phyloP scores from a whole-genome alignment of 2,113 vertebrate species.

The Pagrus major region DNA sequence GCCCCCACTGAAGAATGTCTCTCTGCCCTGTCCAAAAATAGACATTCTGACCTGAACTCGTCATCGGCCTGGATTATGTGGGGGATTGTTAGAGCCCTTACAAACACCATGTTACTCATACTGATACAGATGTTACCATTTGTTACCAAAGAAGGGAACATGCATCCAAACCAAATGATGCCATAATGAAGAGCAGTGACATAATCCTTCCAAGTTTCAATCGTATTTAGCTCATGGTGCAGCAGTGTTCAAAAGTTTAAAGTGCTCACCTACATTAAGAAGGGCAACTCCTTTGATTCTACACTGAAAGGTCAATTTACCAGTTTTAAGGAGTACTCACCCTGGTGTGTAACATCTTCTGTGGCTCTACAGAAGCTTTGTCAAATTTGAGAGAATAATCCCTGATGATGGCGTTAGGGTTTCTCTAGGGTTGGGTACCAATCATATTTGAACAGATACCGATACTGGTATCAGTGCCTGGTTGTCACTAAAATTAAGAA shows the following conservation, averaged over 20 bases:
- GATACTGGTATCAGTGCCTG: no score
- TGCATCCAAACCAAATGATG: neutral
- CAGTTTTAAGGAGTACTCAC: neutral
- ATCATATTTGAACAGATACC: no score
- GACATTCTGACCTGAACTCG: constrained; percentile 14
- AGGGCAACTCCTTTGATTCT: no score
- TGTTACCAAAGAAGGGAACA: constrained; percentile 16
- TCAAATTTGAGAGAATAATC: no score
- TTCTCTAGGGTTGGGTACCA: no score
- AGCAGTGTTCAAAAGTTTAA: no score
- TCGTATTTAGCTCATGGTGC: neutral
- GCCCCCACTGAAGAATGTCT: constrained; percentile 27
- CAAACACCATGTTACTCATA: constrained; percentile 13
- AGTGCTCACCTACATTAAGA: no score
- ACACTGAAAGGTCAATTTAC: no score
- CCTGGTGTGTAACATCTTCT: no score
- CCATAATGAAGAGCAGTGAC: neutral
- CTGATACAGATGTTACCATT: constrained; percentile 27
- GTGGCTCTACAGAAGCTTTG: no score
- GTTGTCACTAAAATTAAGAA: no score
- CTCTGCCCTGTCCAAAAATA: constrained; percentile 57
- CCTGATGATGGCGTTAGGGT: no score
- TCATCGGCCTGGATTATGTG: constrained; percentile 44
- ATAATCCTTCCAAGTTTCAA: neutral
- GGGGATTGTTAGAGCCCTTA: neutral